Base-by-base conservation (phyloP, 2,888 invertebrate genomes). In the Neoaliturus tenellus region DNA sequence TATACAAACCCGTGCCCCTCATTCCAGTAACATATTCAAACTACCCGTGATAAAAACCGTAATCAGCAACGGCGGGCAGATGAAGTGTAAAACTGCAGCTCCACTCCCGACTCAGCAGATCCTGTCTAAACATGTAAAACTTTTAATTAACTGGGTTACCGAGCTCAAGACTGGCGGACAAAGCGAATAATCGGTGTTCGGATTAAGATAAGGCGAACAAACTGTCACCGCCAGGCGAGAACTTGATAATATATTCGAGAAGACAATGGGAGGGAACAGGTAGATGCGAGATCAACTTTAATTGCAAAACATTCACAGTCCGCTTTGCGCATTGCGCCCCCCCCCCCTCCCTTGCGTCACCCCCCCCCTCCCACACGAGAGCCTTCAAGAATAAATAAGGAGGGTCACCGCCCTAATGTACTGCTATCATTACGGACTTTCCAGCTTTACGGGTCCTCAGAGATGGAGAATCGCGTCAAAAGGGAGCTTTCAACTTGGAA, bases 321-420 rank as follows among this genome's bases (percentile, higher is more conserved):
- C 20, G 51, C 20, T 20, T 51, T 23, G 51, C 51, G 62, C 62
- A 62, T 14, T 28, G 28, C 28, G 17, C 75, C 8, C 71, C 71
- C 71, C 23, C 23, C 71, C 48, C 20, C 75, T n/a, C n/a, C n/a
- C n/a, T n/a, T n/a, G n/a, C n/a, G n/a, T n/a, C n/a, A n/a, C n/a
- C n/a, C n/a, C 48, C 44, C 20, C 39, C 69, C 3, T n/a, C 35
- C n/a, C 44, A 28, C 14, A 4, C n/a, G 25, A 2, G 25, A 44
- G 17, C 41, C 41, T 35, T 44, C 41, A 44, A 48, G 44, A 41
- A 75, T 44, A 75, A 75, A 44, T 44, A 44, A 44, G 48, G 20
- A 44, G 75, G 75, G 75, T 75, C 75, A 75, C 75, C 25, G 35
- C 23, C 28, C 44, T 44, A 75, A 75, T 75, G 48, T 75, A 75